These are phyloP conservation scores for Pherbina coryleti DNA, from an alignment of 2,888 invertebrate genomes.

Conservation along the genomic window DNA sequence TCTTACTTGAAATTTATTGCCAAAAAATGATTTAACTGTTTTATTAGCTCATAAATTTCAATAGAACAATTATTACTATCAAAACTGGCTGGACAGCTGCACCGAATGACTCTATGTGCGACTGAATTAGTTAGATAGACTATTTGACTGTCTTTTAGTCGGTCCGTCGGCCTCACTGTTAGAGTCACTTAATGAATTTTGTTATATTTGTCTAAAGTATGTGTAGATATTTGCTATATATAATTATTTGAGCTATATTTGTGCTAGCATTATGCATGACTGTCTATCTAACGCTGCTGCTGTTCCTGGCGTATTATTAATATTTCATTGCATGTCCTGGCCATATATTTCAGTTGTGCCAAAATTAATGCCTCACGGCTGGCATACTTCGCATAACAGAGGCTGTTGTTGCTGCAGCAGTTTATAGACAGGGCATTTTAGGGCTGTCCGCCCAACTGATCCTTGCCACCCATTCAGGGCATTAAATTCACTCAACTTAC, in stretches of 20 bases:
- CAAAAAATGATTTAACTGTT: constrained; percentile 1
- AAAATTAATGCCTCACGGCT: constrained; percentile 2
- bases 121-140: too few species aligned
- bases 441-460: too few species aligned
- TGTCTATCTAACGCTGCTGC: too few species aligned
- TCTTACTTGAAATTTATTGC: not conserved
- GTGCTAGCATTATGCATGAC: too few species aligned
- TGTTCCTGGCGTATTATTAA: not conserved
- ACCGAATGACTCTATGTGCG: too few species aligned
- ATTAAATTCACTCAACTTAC: not conserved
- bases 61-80: not conserved
- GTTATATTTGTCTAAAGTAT: not conserved
- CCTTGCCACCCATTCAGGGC: not conserved
- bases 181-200: not conserved
- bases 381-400: not conserved
- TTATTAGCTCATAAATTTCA: not conserved
- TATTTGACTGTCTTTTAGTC: too few species aligned
- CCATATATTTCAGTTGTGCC: constrained; percentile 11
- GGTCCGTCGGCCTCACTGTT: not conserved
- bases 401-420: not conserved
- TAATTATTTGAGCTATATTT: too few species aligned
- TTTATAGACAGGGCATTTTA: not conserved
- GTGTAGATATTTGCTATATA: too few species aligned
- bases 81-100: not conserved
- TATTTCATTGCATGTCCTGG: constrained; percentile 1